Conservation (phyloP, 2,797 vertebrate species). For the Epinephelus malabaricus region DNA sequence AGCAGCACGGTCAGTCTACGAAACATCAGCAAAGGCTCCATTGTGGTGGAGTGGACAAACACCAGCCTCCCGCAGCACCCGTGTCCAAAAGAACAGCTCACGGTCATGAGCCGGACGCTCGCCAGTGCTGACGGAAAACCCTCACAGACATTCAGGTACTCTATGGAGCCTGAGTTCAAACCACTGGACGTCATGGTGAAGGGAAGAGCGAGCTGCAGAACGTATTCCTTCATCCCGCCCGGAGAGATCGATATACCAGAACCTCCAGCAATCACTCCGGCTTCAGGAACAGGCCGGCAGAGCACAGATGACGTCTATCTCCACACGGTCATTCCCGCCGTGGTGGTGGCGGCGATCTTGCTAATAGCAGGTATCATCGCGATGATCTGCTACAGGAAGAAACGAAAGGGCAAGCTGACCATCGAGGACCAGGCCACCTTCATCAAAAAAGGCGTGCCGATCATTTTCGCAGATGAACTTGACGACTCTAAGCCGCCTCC, state of each 20-base stretch:
- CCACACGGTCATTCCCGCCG: conserved; percentile 97
- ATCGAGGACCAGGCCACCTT: conserved; percentile 99
- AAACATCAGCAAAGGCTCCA: conserved; percentile 93
- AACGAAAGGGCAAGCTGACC: conserved; percentile 96
- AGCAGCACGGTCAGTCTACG: conserved; percentile 93
- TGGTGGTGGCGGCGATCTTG: conserved; percentile 96
- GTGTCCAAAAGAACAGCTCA: conserved; percentile 93
- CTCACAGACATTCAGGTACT: conserved; percentile 78
- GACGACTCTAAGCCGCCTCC: conserved; percentile 97
- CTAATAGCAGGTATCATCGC: conserved; percentile 96
- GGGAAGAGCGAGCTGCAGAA: conserved; percentile 90
- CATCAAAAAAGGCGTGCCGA: conserved; percentile 98
- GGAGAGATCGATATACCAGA: conserved; percentile 76
- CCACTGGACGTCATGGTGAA: conserved; percentile 87
- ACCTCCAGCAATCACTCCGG: conserved; percentile 81
- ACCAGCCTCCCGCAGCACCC: conserved; percentile 92
- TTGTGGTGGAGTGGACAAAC: conserved; percentile 97
- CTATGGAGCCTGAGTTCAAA: conserved; percentile 93
- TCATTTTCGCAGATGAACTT: conserved; percentile 97
- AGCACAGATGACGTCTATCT: conserved; percentile 96
- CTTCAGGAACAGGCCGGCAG: conserved; percentile 90
- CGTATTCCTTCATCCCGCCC: conserved; percentile 90
- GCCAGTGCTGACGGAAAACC: conserved; percentile 87
- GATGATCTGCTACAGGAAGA: conserved; percentile 99
- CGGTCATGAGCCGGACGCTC: conserved; percentile 88